These are phyloP conservation scores for Spilarctia lutea DNA, from an alignment of 2,888 invertebrate genomes.

Conservation along the genomic window DNA sequence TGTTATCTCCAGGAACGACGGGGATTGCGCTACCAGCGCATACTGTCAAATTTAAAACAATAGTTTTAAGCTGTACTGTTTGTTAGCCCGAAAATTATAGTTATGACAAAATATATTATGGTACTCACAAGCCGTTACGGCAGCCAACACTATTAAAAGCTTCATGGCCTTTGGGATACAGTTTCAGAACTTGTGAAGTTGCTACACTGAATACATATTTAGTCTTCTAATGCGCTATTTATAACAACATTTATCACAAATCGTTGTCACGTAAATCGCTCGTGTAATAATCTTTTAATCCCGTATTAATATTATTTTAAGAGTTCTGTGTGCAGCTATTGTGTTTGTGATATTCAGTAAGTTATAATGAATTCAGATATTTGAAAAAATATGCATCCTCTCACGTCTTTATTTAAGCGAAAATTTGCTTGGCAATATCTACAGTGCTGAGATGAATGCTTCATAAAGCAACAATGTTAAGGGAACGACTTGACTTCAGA, in stretches of 20 bases:
- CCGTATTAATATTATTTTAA: not conserved
- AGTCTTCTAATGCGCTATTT: not conserved
- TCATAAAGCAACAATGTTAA: too few species aligned
- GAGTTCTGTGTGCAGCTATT: not conserved
- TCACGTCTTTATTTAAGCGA: too few species aligned
- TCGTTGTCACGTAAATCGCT: not conserved
- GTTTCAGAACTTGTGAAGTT: not conserved
- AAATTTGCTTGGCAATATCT: too few species aligned
- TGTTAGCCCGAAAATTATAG: not conserved
- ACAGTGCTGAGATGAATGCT: too few species aligned
- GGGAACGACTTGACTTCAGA: too few species aligned
- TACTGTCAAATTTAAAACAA: conserved; percentile 3
- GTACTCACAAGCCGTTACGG: conserved; percentile 56
- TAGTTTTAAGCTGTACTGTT: conserved; percentile 17
- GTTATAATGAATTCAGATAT: too few species aligned
- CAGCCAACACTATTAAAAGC: conserved; percentile 51
- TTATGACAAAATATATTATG: not conserved
- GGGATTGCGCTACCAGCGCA: conserved; percentile 57
- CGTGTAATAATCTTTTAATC: not conserved
- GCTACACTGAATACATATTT: not conserved
- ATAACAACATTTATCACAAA: conserved; percentile 7
- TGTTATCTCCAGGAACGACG: conserved; percentile 60
- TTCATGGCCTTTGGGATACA: conserved; percentile 46
- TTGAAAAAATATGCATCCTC: too few species aligned
- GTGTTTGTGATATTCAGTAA: not conserved